Evolutionary conservation across 2,888 invertebrate genomes (phyloP), one percentile per base, ranked within the genome.

Genomic region (Lissocephala sabroskyi): DNA sequence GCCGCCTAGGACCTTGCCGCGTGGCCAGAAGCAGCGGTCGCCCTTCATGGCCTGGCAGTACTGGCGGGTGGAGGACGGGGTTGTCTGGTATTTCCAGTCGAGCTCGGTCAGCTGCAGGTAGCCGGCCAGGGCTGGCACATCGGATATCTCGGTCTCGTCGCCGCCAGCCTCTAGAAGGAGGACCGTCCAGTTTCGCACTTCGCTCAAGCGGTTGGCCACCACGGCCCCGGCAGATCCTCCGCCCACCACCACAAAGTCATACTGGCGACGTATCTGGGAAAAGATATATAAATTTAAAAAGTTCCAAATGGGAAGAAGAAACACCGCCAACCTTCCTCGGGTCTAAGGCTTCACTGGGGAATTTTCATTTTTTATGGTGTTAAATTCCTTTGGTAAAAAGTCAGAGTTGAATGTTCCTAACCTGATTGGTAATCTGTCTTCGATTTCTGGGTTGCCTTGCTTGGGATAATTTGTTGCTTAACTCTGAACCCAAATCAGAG

Each of bases 71-170:
- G 88, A 86, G 1, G 91, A 91, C 0, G 94, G 92, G 3, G 93
- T 91, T 2, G 95, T 96, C 84, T 94, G 92, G 84, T 92, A 96
- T 85, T 95, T 92, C 96, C 96, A 96, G 85, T 96, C 96, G 82
- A 95, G 88, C 26, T 94, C 92, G 16, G 94, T 91, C 52, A 94
- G 88, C 80, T 96, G 95, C 17, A 91, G 88, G 82, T 94, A 96
- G 10, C 92, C 93, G 16, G 93, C 92, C 53, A 96, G 84, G 0
- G 94, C 90, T 1, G 95, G 96, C 46, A 95, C 90, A 84, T 96
- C 95, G 3, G 94, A 92, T 54, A 95, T 91, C 85, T 95, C 95
- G 58, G 91, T 93, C 84, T 96, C 95, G 84, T 95, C 93, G 33
- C 92, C 91, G 29, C 95, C 95, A 1, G 95, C 95, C 83, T 96